Base-by-base conservation (phyloP, 1,140 invertebrate genomes). In the Myzus persicae region DNA sequence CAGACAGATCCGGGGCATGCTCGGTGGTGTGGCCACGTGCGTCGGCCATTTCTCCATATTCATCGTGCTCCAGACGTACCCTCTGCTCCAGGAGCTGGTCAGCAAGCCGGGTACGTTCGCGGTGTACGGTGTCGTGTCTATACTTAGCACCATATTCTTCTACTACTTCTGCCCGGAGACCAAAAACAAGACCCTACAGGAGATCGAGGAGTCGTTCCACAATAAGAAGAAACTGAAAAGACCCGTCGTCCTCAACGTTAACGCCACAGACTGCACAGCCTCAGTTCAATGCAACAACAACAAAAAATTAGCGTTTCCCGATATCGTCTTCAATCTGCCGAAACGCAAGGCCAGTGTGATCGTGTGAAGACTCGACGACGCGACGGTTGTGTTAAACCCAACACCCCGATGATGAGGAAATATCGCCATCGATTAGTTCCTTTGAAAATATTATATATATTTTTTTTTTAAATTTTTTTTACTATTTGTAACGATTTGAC, bases 161-260 rank as follows among this genome's bases (percentile, higher is more conserved):
- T 97, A 95, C 93, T 95, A 97, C 88, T 97, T 96, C 93, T 95
- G 98, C 31, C 97, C 97, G n/a, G 98, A 98, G 95, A 98, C 97
- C 1, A 98, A 97, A 95, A 97, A 97, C 20, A 96, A 96, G 94
- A 96, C 96, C 3, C 95, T 98, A 22, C 97, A 98, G 95, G 97
- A 98, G 94, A 98, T 98, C 44, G 97, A 97, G 95, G 96, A 97
- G 94, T 97, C 96, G 93, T 97, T 96, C 94, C 14, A 18, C n/a
- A 96, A 96, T 9, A 96, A 96, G 5, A 95, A 96, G 54, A 95
- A 94, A n/a, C n/a, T 9, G 22, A 94, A 95, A 89, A 94, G 94
- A 7, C 94, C 96, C 14, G 67, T 48, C 26, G 46, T 90, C 22
- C 94, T 94, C 54, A 51, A 51, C 20, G 48, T 22, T 7, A 51